phyloP scores from a whole-genome alignment of 2,113 vertebrate genomes.

The Coracopsis vasa region DNA sequence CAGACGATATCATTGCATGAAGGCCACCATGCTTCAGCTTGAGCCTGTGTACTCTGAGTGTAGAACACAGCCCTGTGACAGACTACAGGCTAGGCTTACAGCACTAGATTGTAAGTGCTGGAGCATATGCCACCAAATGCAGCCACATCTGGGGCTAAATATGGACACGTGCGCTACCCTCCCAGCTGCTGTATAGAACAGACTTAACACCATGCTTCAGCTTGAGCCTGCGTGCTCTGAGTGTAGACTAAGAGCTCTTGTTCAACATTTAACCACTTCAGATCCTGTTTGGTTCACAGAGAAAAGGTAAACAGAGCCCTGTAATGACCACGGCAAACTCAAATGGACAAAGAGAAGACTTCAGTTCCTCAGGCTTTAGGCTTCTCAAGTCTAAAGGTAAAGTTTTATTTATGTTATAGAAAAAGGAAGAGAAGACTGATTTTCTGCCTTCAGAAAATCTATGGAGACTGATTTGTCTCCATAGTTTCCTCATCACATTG shows the following conservation, averaged over 20 bases:
- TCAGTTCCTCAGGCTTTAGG: background rate
- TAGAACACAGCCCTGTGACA: background rate
- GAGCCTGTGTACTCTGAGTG: background rate
- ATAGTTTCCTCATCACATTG: background rate
- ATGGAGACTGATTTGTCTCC: background rate
- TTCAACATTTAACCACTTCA: background rate
- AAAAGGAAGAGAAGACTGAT: background rate
- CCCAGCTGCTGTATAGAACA: background rate
- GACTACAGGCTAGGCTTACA: accelerated
- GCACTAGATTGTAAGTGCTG: accelerated
- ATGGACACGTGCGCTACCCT: background rate
- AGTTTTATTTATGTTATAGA: background rate
- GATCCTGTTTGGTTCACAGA: background rate
- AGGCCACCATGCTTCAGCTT: background rate
- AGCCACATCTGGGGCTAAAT: background rate
- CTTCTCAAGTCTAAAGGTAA: background rate
- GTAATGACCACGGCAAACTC: background rate
- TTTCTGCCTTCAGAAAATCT: background rate
- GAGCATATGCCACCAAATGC: background rate
- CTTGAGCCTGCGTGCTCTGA: background rate
- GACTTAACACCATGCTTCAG: background rate
- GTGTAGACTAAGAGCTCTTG: background rate
- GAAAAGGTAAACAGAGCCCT: background rate
- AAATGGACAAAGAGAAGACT: accelerated
- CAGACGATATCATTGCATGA: background rate